Evolutionary conservation across 2,888 invertebrate genomes (phyloP).

Genomic region (Scrobipalpa costella): DNA sequence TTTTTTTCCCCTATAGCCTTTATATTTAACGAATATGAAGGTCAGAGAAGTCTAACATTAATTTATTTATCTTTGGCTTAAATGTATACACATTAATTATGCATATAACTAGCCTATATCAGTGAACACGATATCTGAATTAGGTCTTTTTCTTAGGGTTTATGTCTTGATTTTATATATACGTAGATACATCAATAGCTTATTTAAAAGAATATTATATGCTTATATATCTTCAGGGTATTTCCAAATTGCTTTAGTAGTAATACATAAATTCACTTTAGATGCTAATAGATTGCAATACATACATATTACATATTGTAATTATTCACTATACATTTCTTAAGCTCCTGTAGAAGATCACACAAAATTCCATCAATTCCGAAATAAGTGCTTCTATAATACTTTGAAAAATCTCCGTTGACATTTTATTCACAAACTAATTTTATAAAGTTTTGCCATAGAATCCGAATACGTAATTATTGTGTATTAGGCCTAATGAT

Average conservation of each 20-base stretch:
- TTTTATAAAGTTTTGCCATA: not conserved
- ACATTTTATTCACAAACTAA: not conserved
- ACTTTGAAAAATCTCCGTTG: not conserved
- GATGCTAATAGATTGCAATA: not conserved
- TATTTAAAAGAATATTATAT: not conserved
- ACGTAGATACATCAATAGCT: not conserved
- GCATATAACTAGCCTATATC: constrained; percentile 67
- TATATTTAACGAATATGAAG: constrained; percentile 69
- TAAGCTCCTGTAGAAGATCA: constrained; percentile 14
- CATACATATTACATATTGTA: not conserved
- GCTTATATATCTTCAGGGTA: not conserved
- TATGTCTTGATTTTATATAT: not conserved
- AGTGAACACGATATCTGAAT: constrained; percentile 41
- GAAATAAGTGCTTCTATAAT: constrained; percentile 6
- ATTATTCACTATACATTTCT: constrained; percentile 6
- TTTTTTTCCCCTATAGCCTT: constrained; percentile 57
- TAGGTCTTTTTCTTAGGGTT: constrained; percentile 22
- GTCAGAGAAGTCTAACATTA: constrained; percentile 56
- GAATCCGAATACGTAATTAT: not conserved
- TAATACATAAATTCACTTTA: not conserved
- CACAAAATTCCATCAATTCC: constrained; percentile 26
- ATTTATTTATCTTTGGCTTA: constrained; percentile 52
- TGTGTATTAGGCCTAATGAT: not conserved
- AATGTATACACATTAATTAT: constrained; percentile 63
- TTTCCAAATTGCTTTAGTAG: not conserved